Percentiles rank a stretch among this genome's conserved stretches.
phyloP scores from a whole-genome alignment of 2,113 vertebrate genomes.

The Erinaceus europaeus region DNA sequence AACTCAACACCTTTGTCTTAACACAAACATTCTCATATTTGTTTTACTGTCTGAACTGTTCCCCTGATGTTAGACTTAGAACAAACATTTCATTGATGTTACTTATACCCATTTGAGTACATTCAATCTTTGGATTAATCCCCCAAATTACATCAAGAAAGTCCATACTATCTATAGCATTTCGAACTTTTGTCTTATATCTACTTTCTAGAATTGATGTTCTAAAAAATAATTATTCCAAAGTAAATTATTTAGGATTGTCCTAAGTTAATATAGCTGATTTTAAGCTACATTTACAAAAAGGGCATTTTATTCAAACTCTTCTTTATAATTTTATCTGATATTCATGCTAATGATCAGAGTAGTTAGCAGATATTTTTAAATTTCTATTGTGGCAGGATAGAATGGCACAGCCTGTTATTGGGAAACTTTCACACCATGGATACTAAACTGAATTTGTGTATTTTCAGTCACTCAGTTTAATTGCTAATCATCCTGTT shows the following conservation, averaged over 20 bases:
- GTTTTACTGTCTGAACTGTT: slow-evolving; percentile 13
- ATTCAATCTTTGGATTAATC: slow-evolving; percentile 18
- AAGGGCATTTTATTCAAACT: slow-evolving; percentile 1
- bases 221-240: slow-evolving; percentile 29
- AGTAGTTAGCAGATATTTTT: background rate
- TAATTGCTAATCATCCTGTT: background rate
- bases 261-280: background rate
- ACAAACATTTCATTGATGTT: background rate
- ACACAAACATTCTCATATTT: background rate
- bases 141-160: slow-evolving; percentile 31
- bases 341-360: background rate
- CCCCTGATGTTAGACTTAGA: slow-evolving; percentile 25
- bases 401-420: background rate
- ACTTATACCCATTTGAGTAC: slow-evolving; percentile 13
- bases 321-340: background rate
- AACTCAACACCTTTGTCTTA: background rate
- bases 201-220: slow-evolving; percentile 28
- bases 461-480: background rate
- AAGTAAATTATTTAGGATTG: background rate
- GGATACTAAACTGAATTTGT: slow-evolving; percentile 2
- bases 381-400: background rate
- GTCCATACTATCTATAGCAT: background rate
- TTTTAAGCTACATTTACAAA: slow-evolving; percentile 16
- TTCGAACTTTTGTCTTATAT: slow-evolving; percentile 32
- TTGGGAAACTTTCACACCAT: background rate